Evolutionary conservation across 2,888 invertebrate species (phyloP), one percentile per base, ranked within the genome.

Genomic region (Amiota mariae): DNA sequence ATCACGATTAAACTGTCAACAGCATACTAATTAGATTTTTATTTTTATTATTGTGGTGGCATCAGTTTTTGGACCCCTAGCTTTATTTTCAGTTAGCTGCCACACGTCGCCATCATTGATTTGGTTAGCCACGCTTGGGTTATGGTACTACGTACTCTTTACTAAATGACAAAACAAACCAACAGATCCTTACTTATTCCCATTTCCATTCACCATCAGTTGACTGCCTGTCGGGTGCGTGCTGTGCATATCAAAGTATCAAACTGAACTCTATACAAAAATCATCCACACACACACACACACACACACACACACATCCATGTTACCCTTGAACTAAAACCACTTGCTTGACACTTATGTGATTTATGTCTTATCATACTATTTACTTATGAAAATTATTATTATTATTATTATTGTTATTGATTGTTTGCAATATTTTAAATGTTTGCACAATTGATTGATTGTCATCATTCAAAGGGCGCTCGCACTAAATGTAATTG

Each of bases 11-110:
- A 88, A 88, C 89, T 88, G 88, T 89, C 88, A 89, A 88, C 89
- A 85, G 88, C 89, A 89, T 88, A 89, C 89, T 88, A 88, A 88
- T 88, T 88, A 89, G 88, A 88, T 86, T 89, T 89, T 88, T 88
- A 88, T 87, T 83, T 83, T 83, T 83, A 83, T 83, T 85, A 77
- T 36, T 84, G 85, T 85, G 80, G 80, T 83, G 83, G 86, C 83
- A 83, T 82, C 83, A 76, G 81, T 84, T 68, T 68, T 49, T 8
- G 59, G 15, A 3, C 12, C 54, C 4, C 54, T 24, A 51, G 82
- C 86, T 78, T 83, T 85, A 82, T 82, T 84, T 76, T 80, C 75
- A 79, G 77, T 77, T 76, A 75, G 20, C 11, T 47, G 70, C 8
- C 18, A 46, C 64, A n/a, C 66, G 66, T 46, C 46, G 48, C 12